A percentile compares a stretch with the other conserved stretches of the same genome.
phyloP scores from a whole-genome alignment of 2,888 invertebrate species.

The Thera obeliscata region DNA sequence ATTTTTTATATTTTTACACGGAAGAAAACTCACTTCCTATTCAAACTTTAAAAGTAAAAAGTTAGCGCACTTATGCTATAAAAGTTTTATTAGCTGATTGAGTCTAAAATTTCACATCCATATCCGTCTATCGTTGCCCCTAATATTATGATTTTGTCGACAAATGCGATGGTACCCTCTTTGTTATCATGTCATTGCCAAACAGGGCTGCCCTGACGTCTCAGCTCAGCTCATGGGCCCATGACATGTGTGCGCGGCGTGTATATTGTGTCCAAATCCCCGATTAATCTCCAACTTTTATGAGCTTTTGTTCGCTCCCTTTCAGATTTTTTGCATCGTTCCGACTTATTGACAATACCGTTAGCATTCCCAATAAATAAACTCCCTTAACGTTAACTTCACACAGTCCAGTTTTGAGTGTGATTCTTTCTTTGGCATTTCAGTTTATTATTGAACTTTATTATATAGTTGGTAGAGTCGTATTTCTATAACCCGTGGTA shows the following conservation, averaged over 20 bases:
- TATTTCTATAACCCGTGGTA: constrained; percentile 29
- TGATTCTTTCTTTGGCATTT: not conserved
- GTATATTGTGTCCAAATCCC: constrained; percentile 80
- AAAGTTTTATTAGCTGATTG: not conserved
- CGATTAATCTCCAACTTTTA: constrained; percentile 83
- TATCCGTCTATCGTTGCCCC: constrained; percentile 30
- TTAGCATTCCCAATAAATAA: constrained; percentile 35
- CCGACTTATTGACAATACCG: constrained; percentile 60
- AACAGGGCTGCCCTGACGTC: constrained; percentile 55
- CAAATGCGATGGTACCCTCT: constrained; percentile 39
- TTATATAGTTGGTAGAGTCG: not conserved
- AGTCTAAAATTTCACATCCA: constrained; percentile 27
- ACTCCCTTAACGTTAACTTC: constrained; percentile 38
- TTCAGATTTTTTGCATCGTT: constrained; percentile 65
- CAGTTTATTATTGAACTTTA: constrained; percentile 25
- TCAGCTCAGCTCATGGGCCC: constrained; percentile 50
- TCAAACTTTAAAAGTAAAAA: not conserved
- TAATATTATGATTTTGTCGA: constrained; percentile 25
- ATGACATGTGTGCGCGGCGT: constrained; percentile 71
- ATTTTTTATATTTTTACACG: no score
- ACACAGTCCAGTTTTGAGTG: constrained; percentile 35
- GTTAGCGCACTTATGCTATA: not conserved
- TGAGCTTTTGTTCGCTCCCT: constrained; percentile 80
- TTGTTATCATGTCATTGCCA: constrained; percentile 56
- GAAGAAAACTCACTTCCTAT: no score